Percentiles rank a stretch among this genome's conserved stretches.
Conservation (phyloP, 2,888 invertebrate genomes). For the Pyrrhia umbra region DNA sequence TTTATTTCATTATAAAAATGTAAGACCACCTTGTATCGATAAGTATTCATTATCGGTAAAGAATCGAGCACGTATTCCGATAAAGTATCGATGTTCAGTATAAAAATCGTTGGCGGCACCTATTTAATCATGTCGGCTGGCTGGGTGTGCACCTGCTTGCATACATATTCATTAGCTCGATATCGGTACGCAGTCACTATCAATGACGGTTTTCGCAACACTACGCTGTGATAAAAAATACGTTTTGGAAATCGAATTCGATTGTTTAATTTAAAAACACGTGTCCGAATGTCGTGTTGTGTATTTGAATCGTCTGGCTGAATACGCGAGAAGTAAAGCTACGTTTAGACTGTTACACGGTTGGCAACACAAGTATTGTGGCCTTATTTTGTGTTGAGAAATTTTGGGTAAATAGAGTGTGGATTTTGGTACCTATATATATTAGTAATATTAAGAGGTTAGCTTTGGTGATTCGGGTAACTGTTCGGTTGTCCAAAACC, state of each 20-base stretch:
- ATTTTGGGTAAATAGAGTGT: slow-evolving; percentile 11
- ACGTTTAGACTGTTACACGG: slow-evolving; percentile 36
- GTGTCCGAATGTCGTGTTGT: slow-evolving; percentile 56
- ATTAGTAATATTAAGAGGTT: too few relatives aligned
- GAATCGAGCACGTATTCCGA: slow-evolving; percentile 72
- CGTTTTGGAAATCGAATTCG: slow-evolving; percentile 62
- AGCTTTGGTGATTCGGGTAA: too few relatives aligned
- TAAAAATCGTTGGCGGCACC: slow-evolving; percentile 86
- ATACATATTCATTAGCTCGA: slow-evolving; percentile 88
- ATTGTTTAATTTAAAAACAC: slow-evolving; percentile 58
- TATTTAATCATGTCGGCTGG: slow-evolving; percentile 83
- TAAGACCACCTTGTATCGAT: slow-evolving; percentile 65
- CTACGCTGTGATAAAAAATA: slow-evolving; percentile 60
- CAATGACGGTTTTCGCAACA: slow-evolving; percentile 82
- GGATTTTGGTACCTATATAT: background rate
- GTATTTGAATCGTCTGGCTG: slow-evolving; percentile 56
- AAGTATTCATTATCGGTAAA: slow-evolving; percentile 71
- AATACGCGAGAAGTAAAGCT: slow-evolving; percentile 51
- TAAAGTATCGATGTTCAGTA: slow-evolving; percentile 79
- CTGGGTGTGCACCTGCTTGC: slow-evolving; percentile 82
- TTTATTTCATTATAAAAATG: slow-evolving; percentile 56
- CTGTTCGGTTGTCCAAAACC: too few relatives aligned
- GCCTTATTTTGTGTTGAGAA: slow-evolving; percentile 13
- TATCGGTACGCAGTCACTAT: slow-evolving; percentile 82
- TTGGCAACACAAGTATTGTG: slow-evolving; percentile 29